A percentile compares a stretch with the other conserved stretches of the same genome.
Evolutionary conservation across 2,113 vertebrate species (phyloP).

Genomic region (Carassius auratus): DNA sequence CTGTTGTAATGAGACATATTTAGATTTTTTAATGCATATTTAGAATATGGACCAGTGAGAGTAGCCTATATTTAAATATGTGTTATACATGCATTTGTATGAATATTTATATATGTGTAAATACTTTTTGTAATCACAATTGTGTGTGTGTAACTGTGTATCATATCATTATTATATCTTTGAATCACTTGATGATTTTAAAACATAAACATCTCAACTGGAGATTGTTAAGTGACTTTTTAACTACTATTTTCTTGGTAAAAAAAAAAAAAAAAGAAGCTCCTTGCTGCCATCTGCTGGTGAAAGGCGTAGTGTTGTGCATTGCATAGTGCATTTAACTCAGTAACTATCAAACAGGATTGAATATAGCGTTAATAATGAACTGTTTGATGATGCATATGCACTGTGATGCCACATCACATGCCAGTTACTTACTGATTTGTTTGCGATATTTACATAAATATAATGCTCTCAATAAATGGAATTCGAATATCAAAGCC

Average conservation of each 20-base stretch:
- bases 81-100: too few species aligned
- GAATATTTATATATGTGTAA: too few species aligned
- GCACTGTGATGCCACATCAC: too few species aligned
- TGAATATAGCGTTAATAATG: not conserved
- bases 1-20: not conserved
- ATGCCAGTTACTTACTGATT: not conserved
- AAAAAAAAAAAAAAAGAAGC: slow-evolving; percentile 31
- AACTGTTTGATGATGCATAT: not conserved
- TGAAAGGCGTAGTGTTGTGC: not conserved
- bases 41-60: too few species aligned
- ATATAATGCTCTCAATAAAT: slow-evolving; percentile 1
- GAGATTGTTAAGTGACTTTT: not conserved
- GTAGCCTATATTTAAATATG: too few species aligned
- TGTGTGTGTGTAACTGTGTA: not conserved
- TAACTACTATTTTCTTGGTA: not conserved
- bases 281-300: slow-evolving; percentile 54
- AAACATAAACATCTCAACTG: not conserved
- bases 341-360: not conserved
- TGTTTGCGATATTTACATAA: not conserved
- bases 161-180: not conserved
- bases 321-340: not conserved
- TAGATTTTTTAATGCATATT: too few species aligned
- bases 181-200: not conserved
- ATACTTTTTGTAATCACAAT: too few species aligned
- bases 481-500: slow-evolving; percentile 15